Conservation (phyloP, 1,140 invertebrate species). For the Asbolus verrucosus region DNA sequence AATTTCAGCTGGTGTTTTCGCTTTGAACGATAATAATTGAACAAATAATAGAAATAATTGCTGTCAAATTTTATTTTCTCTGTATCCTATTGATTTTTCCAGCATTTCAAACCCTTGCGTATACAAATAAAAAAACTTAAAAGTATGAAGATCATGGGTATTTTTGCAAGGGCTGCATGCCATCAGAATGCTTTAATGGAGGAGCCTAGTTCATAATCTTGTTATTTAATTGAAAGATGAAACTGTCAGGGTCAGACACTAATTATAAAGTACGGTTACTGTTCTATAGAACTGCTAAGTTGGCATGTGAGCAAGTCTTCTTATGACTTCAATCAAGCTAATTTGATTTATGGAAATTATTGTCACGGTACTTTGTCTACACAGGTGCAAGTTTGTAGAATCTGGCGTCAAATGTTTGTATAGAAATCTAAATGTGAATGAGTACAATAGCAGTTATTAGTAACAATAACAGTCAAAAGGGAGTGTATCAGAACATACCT, state of each 20-base stretch:
- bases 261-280: slow-evolving; percentile 16
- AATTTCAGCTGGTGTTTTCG: too few relatives aligned
- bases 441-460: slow-evolving; percentile 40
- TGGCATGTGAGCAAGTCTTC: slow-evolving; percentile 30
- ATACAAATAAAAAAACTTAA: too few relatives aligned
- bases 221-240: too few relatives aligned
- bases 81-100: too few relatives aligned
- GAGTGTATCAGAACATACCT: slow-evolving; percentile 34
- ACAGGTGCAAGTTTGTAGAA: slow-evolving; percentile 3
- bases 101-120: too few relatives aligned
- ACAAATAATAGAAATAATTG: too few relatives aligned
- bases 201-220: too few relatives aligned
- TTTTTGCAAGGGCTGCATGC: too few relatives aligned
- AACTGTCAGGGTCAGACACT: slow-evolving; percentile 19
- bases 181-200: too few relatives aligned
- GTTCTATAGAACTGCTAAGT: neutral
- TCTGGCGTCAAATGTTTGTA: slow-evolving; percentile 20
- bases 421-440: slow-evolving; percentile 38
- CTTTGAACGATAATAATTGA: too few relatives aligned
- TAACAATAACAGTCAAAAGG: slow-evolving; percentile 38
- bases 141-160: too few relatives aligned
- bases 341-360: slow-evolving; percentile 37
- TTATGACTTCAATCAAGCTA: neutral
- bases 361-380: neutral
- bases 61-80: too few relatives aligned